A percentile compares a stretch with the other conserved stretches of the same genome.
Evolutionary conservation across 2,888 invertebrate species (phyloP).

Genomic region (Lochmaea capreae): DNA sequence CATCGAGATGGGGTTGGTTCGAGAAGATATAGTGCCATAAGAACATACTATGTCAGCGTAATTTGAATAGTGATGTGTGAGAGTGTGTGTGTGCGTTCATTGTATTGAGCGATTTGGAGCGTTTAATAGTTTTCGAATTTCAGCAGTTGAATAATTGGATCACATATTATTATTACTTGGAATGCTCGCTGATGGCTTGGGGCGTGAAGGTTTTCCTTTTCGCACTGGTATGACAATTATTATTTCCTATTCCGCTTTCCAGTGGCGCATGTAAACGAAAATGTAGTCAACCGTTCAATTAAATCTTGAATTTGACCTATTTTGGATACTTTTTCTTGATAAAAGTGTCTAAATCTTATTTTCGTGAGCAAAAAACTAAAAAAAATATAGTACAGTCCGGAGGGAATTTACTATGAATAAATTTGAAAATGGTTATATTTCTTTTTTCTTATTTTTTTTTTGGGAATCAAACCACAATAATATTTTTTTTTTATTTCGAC

Average conservation of each 20-base stretch:
- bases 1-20: slow-evolving; percentile 36
- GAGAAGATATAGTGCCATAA: slow-evolving; percentile 36
- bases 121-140: slow-evolving; percentile 28
- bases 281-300: neutral
- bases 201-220: neutral
- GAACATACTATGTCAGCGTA: slow-evolving; percentile 38
- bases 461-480: no score
- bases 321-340: no score
- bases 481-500: no score
- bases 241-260: neutral
- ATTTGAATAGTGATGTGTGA: slow-evolving; percentile 38
- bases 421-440: no score
- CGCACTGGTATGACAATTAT: slow-evolving; percentile 2
- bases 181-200: slow-evolving; percentile 15
- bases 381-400: no score
- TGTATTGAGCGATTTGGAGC: slow-evolving; percentile 30
- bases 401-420: no score
- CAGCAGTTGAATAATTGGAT: slow-evolving; percentile 31
- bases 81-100: slow-evolving; percentile 21
- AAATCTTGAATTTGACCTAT: no score
- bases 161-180: slow-evolving; percentile 23
- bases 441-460: no score
- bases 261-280: no score
- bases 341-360: no score
- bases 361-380: no score